phyloP scores from a whole-genome alignment of 2,797 vertebrate genomes.

The Tragopan temminckii region DNA sequence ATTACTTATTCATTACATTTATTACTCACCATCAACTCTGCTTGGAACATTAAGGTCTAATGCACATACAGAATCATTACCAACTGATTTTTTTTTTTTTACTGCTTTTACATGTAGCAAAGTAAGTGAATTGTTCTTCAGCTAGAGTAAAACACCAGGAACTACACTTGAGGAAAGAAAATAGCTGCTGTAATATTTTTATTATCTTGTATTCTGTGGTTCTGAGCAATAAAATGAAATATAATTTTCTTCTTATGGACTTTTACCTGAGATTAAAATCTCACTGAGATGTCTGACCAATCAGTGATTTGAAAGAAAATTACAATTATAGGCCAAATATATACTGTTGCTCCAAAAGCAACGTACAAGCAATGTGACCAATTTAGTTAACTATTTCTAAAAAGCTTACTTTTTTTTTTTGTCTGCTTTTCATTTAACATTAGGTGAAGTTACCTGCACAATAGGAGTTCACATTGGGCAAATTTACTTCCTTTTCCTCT shows the following conservation, averaged over 20 bases:
- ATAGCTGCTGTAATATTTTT: not conserved
- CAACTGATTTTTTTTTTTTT: no score
- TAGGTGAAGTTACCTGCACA: not conserved
- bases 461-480: not conserved
- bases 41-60: slow-evolving; percentile 29
- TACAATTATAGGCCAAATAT: not conserved
- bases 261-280: not conserved
- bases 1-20: not conserved
- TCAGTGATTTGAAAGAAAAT: not conserved
- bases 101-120: not conserved
- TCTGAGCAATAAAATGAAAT: not conserved
- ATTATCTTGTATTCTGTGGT: not conserved
- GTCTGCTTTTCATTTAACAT: not conserved
- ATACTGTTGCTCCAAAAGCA: not conserved
- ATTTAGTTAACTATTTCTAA: not conserved
- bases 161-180: not conserved
- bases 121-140: not conserved
- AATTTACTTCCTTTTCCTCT: not conserved
- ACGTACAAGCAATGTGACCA: not conserved
- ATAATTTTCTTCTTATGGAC: not conserved
- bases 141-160: not conserved
- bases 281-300: not conserved
- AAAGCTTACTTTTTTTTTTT: not conserved
- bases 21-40: not conserved
- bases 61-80: slow-evolving; percentile 24